Base-by-base conservation (phyloP, 2,797 vertebrate species). In the Periparus ater region DNA sequence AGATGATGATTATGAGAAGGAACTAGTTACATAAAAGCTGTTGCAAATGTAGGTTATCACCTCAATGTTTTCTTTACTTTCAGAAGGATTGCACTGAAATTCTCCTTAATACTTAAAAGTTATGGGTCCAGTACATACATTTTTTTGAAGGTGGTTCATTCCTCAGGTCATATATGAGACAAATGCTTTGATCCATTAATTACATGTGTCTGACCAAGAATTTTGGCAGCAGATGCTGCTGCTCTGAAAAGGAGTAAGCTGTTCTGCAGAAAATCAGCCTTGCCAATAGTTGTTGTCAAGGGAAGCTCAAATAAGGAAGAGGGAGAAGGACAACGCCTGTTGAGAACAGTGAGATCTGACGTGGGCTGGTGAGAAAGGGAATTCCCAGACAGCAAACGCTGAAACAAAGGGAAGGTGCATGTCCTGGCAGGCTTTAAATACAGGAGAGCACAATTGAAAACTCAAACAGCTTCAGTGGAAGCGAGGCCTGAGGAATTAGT, bases 231-330 rank as follows among this genome's bases (percentile, higher is more conserved):
- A 6, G 44, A 53, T 62, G 29, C 17, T 72, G 25, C 10, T 76
- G 58, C 34, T 53, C 38, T 74, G 53, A 34, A 73, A 85, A 71
- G 17, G 20, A 93, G 9, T 21, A 45, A 78, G 27, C 11, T 21
- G 29, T 16, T 6, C 21, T 91, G 57, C 44, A 42, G 77, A 76
- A 82, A 89, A 76, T 36, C 42, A 82, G 38, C 50, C 55, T 73
- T 85, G 67, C 32, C n/a, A 51, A 42, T 11, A 90, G 60, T 7
- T 89, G 48, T 50, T 85, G 63, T 90, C 71, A 40, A 6, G 17
- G 68, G 57, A 92, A 94, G 68, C 50, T 92, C 67, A 50, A 72
- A 70, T 29, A 76, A 82, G 80, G 67, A 88, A 76, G 29, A 70
- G 21, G 27, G 50, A 89, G 54, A 67, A 85, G 67, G 60, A 73